Evolutionary conservation across 1,140 invertebrate species (phyloP).

Genomic region (Dreissena polymorpha): DNA sequence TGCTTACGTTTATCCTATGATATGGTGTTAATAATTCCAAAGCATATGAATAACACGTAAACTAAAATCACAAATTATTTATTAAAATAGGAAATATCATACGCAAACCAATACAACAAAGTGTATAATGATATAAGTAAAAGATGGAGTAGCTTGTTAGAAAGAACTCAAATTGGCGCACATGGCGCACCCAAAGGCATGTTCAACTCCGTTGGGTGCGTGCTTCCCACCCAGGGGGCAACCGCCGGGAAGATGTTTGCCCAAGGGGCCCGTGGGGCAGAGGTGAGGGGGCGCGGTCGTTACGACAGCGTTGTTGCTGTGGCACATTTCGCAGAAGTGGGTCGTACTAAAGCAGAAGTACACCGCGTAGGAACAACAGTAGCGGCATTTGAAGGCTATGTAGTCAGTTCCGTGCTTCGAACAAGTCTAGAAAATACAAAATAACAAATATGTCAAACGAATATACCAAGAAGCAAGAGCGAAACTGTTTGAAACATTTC

Average conservation of each 20-base stretch:
- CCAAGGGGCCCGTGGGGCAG: conserved; percentile 56
- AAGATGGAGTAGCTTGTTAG: not conserved
- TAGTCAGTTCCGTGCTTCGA: conserved; percentile 53
- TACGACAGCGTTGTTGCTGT: conserved; percentile 7
- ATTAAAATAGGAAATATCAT: not conserved
- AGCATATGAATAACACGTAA: not conserved
- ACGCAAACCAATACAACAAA: not conserved
- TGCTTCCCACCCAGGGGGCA: conserved; percentile 54
- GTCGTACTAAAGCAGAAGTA: conserved; percentile 59
- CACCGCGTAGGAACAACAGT: conserved; percentile 56
- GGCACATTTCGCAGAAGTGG: conserved; percentile 59
- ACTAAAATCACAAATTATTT: not conserved
- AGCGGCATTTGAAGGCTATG: conserved; percentile 60
- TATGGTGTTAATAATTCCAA: not conserved
- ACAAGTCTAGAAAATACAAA: conserved; percentile 41
- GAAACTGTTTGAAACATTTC: not conserved
- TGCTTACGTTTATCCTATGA: no score
- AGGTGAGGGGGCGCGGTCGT: conserved; percentile 16
- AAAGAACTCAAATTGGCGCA: conserved; percentile 40
- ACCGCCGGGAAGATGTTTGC: conserved; percentile 37
- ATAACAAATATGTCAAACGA: not conserved
- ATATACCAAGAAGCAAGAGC: not conserved
- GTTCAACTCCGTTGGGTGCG: conserved; percentile 49
- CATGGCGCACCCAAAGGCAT: conserved; percentile 50
- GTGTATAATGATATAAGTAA: not conserved